These are phyloP conservation scores for Thinocorus orbignyianus DNA, from an alignment of 2,113 vertebrate species.

Conservation along the genomic window DNA sequence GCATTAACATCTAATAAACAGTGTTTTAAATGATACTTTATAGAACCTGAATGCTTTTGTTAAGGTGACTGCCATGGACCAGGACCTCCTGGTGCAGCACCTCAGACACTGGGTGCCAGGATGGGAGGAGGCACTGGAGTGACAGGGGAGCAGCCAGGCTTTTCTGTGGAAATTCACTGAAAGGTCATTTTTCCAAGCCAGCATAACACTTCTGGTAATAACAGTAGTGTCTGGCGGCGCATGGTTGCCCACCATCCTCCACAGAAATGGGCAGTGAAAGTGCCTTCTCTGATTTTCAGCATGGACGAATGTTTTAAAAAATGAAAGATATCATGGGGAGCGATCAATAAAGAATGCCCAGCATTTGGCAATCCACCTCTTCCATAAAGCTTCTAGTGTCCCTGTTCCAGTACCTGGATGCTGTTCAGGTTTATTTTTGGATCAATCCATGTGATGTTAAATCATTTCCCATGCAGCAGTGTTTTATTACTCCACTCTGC, in stretches of 20 bases:
- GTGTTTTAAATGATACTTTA: not conserved
- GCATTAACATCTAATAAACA: not conserved
- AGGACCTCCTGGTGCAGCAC: not conserved
- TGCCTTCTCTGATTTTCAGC: not conserved
- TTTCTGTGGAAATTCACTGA: not conserved
- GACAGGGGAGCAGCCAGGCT: not conserved
- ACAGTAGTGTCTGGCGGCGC: not conserved
- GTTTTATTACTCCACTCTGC: not conserved
- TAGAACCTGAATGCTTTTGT: not conserved
- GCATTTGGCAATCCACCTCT: not conserved
- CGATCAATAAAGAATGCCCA: not conserved
- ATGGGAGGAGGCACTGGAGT: not conserved
- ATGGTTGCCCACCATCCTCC: not conserved
- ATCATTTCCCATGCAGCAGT: not conserved
- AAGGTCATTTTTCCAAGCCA: not conserved
- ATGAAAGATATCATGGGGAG: not conserved
- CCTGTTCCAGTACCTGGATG: not conserved
- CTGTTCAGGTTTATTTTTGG: not conserved
- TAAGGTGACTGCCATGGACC: accelerated
- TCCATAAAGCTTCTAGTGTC: not conserved
- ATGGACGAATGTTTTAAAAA: not conserved
- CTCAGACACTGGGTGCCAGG: not conserved
- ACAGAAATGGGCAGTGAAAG: not conserved
- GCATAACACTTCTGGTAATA: not conserved
- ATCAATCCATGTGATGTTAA: not conserved